A percentile compares a stretch with the other conserved stretches of the same genome.
phyloP scores from a whole-genome alignment of 2,888 invertebrate species.

The Periphyllus acericola region DNA sequence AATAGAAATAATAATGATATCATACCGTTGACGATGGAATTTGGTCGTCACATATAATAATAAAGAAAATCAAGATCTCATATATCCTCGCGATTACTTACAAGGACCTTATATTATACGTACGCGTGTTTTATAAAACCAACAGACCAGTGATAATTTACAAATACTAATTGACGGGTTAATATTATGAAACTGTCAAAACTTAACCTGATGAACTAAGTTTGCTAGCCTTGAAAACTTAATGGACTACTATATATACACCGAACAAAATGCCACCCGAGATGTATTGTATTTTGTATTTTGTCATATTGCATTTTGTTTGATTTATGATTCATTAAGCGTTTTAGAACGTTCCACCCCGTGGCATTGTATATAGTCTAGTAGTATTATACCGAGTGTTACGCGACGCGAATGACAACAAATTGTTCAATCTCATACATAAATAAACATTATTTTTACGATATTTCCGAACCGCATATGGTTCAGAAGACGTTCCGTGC shows the following conservation, averaged over 20 bases:
- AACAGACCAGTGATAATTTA: neutral
- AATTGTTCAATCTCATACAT: no score
- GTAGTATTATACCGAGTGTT: neutral
- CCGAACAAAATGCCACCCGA: no score
- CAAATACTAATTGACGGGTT: neutral
- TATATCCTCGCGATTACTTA: no score
- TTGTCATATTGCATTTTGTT: no score
- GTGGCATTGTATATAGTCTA: no score
- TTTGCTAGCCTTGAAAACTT: neutral
- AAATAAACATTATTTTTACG: neutral
- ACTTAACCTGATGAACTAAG: neutral
- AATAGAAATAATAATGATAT: no score
- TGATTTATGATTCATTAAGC: no score
- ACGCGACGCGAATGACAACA: no score
- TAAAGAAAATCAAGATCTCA: neutral
- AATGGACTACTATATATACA: neutral
- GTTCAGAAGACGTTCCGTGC: neutral
- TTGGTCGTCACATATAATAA: no score
- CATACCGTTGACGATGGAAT: no score
- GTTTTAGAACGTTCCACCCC: no score
- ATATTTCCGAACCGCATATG: neutral
- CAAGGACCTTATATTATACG: neutral
- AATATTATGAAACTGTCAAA: neutral
- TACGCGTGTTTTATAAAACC: neutral
- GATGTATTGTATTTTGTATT: no score